phyloP scores from a whole-genome alignment of 2,797 vertebrate species.

The Gymnocypris eckloni region DNA sequence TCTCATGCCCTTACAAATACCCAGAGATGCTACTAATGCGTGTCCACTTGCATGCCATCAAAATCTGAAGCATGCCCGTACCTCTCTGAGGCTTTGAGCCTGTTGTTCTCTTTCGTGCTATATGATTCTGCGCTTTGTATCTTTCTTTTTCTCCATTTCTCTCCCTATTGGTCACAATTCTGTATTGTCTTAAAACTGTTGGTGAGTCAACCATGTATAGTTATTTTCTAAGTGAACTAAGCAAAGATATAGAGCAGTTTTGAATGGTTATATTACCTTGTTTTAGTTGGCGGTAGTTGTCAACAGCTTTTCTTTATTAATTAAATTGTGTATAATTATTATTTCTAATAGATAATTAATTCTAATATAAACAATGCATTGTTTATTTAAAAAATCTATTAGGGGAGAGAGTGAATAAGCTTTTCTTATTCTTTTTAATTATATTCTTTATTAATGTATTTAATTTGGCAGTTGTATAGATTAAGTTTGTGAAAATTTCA shows the following conservation, averaged over 20 bases:
- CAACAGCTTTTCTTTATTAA: background rate
- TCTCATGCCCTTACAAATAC: constrained; percentile 61
- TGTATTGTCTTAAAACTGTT: background rate
- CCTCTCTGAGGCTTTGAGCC: constrained; percentile 24
- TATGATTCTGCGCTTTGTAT: constrained; percentile 12
- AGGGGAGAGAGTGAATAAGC: background rate
- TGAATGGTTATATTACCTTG: background rate
- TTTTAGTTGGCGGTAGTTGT: background rate
- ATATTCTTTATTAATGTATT: background rate
- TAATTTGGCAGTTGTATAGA: constrained; percentile 10
- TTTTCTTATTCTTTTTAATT: background rate
- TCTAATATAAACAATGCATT: background rate
- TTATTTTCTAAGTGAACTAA: background rate
- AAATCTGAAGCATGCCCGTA: constrained; percentile 53
- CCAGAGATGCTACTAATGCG: constrained; percentile 58
- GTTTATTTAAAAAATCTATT: background rate
- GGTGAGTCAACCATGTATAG: background rate
- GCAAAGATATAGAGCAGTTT: background rate
- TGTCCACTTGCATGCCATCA: constrained; percentile 61
- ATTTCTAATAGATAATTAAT: background rate
- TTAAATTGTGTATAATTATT: background rate
- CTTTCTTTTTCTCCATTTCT: background rate
- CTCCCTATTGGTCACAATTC: background rate
- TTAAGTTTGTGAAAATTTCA: background rate
- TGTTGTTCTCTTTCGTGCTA: constrained; percentile 12